Percentiles rank a stretch among this genome's conserved stretches.
These are phyloP conservation scores for Linnaemya vulpina DNA, from an alignment of 2,888 invertebrate species.

Conservation along the genomic window DNA sequence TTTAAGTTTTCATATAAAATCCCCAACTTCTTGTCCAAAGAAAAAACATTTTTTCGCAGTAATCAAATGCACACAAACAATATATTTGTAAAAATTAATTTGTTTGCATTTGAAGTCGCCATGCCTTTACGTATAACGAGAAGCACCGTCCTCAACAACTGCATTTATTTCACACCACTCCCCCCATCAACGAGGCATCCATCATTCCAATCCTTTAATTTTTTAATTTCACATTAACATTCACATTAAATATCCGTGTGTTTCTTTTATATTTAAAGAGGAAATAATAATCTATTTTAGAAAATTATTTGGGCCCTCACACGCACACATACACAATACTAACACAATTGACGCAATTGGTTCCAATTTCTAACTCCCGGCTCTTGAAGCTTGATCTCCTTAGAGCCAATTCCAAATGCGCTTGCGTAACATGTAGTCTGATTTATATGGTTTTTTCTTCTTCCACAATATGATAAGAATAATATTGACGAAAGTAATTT, in stretches of 20 bases:
- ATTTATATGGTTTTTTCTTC: too few relatives aligned
- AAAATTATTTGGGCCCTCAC: too few relatives aligned
- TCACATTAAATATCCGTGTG: conserved; percentile 24
- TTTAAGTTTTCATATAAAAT: neutral
- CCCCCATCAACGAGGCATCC: neutral
- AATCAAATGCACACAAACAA: neutral
- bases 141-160: neutral
- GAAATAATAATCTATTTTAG: neutral
- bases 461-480: too few relatives aligned
- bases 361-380: neutral
- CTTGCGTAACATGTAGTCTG: neutral
- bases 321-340: too few relatives aligned
- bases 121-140: conserved; percentile 11
- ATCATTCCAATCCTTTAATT: neutral
- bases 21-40: neutral
- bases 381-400: neutral
- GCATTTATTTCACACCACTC: neutral
- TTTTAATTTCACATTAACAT: neutral
- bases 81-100: neutral
- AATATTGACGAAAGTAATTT: too few relatives aligned
- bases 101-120: neutral
- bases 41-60: neutral
- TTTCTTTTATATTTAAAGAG: conserved; percentile 5
- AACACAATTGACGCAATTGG: too few relatives aligned
- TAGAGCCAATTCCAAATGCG: neutral